Evolutionary conservation across 37 sponge, comb jelly and placozoan genomes (phyloP).

Genomic region (Bolinopsis microptera): DNA sequence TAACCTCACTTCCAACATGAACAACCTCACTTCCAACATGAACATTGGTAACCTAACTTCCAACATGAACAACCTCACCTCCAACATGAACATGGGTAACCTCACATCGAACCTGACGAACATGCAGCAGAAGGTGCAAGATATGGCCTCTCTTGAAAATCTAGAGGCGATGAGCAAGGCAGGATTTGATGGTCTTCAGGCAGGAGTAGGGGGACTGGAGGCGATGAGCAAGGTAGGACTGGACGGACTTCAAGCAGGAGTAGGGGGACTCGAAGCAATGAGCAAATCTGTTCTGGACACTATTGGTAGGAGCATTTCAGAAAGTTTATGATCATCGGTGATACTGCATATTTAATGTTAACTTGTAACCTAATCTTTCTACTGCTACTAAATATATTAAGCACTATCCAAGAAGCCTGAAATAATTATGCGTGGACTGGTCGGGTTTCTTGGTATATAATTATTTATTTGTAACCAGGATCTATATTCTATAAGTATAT

Average conservation of each 20-base stretch:
- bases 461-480: too few relatives aligned
- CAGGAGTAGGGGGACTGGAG: background rate
- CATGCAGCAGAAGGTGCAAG: conserved; percentile 2
- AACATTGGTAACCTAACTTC: background rate
- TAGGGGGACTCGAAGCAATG: conserved; percentile 29
- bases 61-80: background rate
- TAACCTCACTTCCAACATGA: background rate
- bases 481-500: too few relatives aligned
- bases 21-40: background rate
- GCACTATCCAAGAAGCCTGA: too few relatives aligned
- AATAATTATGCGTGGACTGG: too few relatives aligned
- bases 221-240: background rate
- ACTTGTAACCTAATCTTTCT: background rate
- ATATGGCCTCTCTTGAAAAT: conserved; percentile 48
- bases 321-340: background rate
- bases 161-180: too few relatives aligned
- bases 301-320: too few relatives aligned
- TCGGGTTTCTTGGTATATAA: too few relatives aligned
- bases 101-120: background rate
- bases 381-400: too few relatives aligned
- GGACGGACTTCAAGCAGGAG: conserved; percentile 25
- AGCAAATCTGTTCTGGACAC: conserved; percentile 36
- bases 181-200: conserved; percentile 22
- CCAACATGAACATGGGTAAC: background rate
- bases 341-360: background rate